Base-by-base conservation (phyloP, 2,888 invertebrate species). In the Zelleria hepariella region DNA sequence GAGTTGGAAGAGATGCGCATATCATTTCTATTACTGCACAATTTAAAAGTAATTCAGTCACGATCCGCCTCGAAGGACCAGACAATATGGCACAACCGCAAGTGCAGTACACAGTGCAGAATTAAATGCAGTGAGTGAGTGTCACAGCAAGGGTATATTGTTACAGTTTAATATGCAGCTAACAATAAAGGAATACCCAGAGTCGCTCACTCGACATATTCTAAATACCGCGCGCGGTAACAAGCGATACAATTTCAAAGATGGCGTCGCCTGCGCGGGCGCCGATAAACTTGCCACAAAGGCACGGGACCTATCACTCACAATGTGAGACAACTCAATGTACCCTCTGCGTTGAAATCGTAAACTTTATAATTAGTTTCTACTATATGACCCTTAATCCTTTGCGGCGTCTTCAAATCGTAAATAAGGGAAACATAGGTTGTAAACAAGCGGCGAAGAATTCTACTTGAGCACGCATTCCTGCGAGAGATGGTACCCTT, bases 341-440 rank as follows among this genome's bases (percentile, higher is more conserved):
- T 73, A 67, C 64, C 63, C 63, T 57, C 32, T 26, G 57, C 66
- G 67, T 68, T 69, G 66, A 68, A 64, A 68, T 78, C 78, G 77
- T 81, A 78, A 78, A 80, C 69, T 74, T 68, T 62, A 71, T 75
- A 80, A 82, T 81, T 81, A 80, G 77, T 67, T 67, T 64, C 58
- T 58, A 58, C 55, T 55, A 55, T 55, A 55, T 20, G 71, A 69
- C 66, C 65, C 64, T 73, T 71, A 67, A 72, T 70, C 54, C 32
- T 55, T 55, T 55, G 55, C 55, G 55, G 55, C 20, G 55, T 15
- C 20, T 2, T 21, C 27, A 8, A 55, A 21, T 8, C 55, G 55
- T 55, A 55, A 55, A 55, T 55, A 55, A 55, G 27, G 20, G 32
- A 55, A 27, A 32, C 55, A 32, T 32, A 32, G 32, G 55, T 55